phyloP scores from a whole-genome alignment of 2,113 vertebrate genomes.

The Agelaius phoeniceus region DNA sequence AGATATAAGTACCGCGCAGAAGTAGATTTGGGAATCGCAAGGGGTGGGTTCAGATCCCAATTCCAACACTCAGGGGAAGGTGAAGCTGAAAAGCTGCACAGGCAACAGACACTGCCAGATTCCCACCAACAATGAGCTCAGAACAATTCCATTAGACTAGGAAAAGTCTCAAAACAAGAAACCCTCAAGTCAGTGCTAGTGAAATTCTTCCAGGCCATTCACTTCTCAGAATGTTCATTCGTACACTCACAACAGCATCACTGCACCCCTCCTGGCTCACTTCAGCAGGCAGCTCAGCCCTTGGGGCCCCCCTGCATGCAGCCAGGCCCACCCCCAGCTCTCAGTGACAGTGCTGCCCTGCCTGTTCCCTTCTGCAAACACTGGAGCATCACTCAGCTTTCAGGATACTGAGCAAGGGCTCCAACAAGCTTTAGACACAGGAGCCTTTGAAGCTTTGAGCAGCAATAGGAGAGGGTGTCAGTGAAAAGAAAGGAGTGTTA shows the following conservation, averaged over 20 bases:
- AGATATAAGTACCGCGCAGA: neutral
- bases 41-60: fast-evolving
- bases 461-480: neutral
- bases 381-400: neutral
- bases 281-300: neutral
- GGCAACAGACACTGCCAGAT: neutral
- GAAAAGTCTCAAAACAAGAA: neutral
- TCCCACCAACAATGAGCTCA: neutral
- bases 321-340: neutral
- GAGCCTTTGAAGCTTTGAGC: neutral
- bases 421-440: neutral
- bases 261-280: neutral
- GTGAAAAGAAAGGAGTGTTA: neutral
- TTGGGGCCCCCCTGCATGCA: fast-evolving
- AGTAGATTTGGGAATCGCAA: neutral
- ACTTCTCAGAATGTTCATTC: neutral
- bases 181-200: neutral
- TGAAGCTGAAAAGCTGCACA: neutral
- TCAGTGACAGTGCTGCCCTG: neutral
- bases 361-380: neutral
- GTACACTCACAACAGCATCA: neutral
- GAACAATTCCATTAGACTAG: neutral
- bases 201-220: neutral
- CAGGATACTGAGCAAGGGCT: neutral
- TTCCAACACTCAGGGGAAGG: neutral